Base-by-base conservation (phyloP, 2,888 invertebrate species). In the Strigamia crassipes region DNA sequence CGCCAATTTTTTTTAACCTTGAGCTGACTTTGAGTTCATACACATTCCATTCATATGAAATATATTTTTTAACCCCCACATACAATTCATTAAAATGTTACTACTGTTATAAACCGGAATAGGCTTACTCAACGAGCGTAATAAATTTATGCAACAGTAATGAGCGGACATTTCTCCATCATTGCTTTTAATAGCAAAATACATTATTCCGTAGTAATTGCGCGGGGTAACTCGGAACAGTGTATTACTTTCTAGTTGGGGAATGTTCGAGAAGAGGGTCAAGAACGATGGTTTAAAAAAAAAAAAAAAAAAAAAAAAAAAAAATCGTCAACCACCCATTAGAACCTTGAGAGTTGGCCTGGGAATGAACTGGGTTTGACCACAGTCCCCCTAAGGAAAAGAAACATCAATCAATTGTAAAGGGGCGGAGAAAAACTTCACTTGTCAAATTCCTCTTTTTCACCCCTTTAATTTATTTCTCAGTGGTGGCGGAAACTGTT, bases 311-410 rank as follows among this genome's bases (percentile, higher is more conserved):
- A n/a, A n/a, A n/a, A n/a, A n/a, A n/a, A n/a, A 18, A 56, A 56
- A 56, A 56, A 56, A 18, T 56, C 56, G 56, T 56, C 56, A 56
- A 56, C 56, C 21, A 21, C 56, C 42, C 42, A 42, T 42, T 42
- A 21, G 56, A 56, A 56, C 56, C 56, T 56, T 56, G 56, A 56
- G 56, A 56, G 15, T 21, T 56, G 56, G 56, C 56, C 18, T 56
- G 56, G 56, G 56, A 56, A 56, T 56, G 56, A 56, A 56, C 56
- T 56, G 56, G 56, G 56, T 56, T 56, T 56, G 56, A 56, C 56
- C 56, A 56, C 21, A 8, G 56, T 56, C 56, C 56, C 56, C 56
- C 56, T 56, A 56, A 56, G 56, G 18, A 56, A 56, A 56, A 56
- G 56, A 56, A 56, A 56, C 56, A 56, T 56, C 56, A 56, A 56